These are phyloP conservation scores for Melinaea marsaeus DNA, from an alignment of 2,888 invertebrate species.

Conservation along the genomic window DNA sequence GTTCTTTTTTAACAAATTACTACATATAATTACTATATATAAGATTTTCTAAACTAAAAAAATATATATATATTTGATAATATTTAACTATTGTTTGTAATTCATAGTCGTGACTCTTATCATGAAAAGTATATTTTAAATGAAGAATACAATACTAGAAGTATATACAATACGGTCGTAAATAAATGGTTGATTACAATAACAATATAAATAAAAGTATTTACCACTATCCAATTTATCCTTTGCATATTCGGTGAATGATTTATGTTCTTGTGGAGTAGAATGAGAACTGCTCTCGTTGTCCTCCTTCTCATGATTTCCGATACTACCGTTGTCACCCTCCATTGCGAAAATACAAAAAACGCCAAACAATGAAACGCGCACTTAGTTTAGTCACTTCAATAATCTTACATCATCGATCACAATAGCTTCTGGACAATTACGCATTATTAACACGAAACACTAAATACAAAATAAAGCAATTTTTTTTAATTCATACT, in stretches of 20 bases:
- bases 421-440: constrained; percentile 44
- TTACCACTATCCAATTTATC: constrained; percentile 71
- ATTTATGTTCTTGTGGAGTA: constrained; percentile 69
- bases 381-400: constrained; percentile 56
- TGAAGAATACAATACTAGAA: no score
- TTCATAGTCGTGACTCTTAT: no score
- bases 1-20: no score
- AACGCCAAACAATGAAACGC: constrained; percentile 49
- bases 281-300: constrained; percentile 67
- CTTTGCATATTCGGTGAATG: constrained; percentile 72
- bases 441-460: constrained; percentile 27
- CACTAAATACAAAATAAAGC: constrained; percentile 20
- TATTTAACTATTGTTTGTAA: no score
- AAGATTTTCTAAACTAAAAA: no score
- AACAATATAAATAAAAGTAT: constrained; percentile 17
- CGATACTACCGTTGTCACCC: constrained; percentile 53
- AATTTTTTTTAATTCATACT: background rate
- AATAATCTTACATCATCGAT: constrained; percentile 74
- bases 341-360: constrained; percentile 52
- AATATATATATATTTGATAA: no score
- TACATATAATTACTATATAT: no score
- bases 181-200: background rate
- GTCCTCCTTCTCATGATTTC: constrained; percentile 61
- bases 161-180: background rate
- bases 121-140: no score